These are phyloP conservation scores for Barypeithes pellucidus DNA, from an alignment of 2,888 invertebrate species.

Conservation along the genomic window DNA sequence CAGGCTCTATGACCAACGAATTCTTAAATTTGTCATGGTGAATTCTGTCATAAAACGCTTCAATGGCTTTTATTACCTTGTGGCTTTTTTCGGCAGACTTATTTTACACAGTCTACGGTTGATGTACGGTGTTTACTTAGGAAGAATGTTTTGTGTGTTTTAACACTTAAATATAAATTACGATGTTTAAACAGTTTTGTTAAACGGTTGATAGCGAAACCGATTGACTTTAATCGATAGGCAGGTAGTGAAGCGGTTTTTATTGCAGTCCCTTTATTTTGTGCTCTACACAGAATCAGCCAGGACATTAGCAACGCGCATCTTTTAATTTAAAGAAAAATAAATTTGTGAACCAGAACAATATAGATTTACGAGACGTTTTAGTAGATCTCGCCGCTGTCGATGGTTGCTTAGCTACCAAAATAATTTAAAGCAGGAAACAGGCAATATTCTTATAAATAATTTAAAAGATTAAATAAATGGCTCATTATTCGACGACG, in stretches of 20 bases:
- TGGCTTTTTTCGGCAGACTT: conserved; percentile 52
- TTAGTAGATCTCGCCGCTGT: too few relatives aligned
- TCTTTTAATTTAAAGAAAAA: too few relatives aligned
- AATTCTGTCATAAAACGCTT: conserved; percentile 58
- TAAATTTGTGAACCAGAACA: too few relatives aligned
- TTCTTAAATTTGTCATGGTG: conserved; percentile 56
- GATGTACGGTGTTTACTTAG: conserved; percentile 48
- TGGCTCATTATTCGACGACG: too few relatives aligned
- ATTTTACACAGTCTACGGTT: conserved; percentile 46
- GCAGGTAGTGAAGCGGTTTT: conserved; percentile 29
- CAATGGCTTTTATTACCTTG: conserved; percentile 56
- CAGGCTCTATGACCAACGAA: conserved; percentile 42
- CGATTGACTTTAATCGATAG: conserved; percentile 38
- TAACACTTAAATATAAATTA: conserved; percentile 53
- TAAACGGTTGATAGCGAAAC: conserved; percentile 43
- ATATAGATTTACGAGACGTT: too few relatives aligned
- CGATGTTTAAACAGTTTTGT: conserved; percentile 46
- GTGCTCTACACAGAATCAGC: too few relatives aligned
- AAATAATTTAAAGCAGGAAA: too few relatives aligned
- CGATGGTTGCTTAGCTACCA: too few relatives aligned
- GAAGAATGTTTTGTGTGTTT: conserved; percentile 52
- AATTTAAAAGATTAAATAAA: too few relatives aligned
- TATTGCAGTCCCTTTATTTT: neutral
- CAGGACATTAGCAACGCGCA: too few relatives aligned
- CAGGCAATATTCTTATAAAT: too few relatives aligned